Conservation (phyloP, 2,113 vertebrate species). For the Mystacornis crossleyi region DNA sequence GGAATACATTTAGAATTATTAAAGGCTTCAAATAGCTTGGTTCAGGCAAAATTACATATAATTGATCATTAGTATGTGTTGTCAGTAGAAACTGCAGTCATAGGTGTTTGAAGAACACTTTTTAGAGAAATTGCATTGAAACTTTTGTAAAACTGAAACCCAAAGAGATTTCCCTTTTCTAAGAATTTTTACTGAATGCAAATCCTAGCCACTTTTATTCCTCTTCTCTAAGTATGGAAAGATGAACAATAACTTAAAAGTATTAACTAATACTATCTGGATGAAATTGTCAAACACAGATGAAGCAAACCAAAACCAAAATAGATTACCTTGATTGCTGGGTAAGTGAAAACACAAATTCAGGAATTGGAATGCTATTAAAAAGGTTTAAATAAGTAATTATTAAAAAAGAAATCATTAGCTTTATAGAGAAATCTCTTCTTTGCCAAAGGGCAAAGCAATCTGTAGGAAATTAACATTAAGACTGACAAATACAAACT, state of each 20-base stretch:
- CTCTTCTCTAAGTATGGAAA: neutral
- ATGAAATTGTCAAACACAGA: neutral
- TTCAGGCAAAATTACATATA: conserved; percentile 50
- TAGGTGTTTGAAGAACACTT: conserved; percentile 28
- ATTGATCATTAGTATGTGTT: conserved; percentile 53
- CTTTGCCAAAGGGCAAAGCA: neutral
- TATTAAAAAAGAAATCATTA: neutral
- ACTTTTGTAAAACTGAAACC: conserved; percentile 7
- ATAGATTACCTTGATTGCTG: neutral
- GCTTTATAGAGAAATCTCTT: neutral
- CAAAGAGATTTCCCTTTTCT: neutral
- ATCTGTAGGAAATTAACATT: conserved; percentile 7
- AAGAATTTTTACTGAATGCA: neutral
- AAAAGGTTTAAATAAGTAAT: neutral
- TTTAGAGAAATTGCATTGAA: neutral
- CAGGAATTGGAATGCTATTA: neutral
- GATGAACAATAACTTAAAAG: neutral
- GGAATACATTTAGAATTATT: conserved; percentile 55
- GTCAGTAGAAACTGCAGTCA: conserved; percentile 26
- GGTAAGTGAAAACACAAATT: neutral
- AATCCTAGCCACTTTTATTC: neutral
- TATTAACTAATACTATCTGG: neutral
- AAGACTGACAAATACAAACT: conserved; percentile 20
- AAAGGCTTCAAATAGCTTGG: conserved; percentile 48
- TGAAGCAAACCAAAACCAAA: neutral